Conservation (phyloP, 2,888 invertebrate genomes). For the Amphipyra berbera region DNA sequence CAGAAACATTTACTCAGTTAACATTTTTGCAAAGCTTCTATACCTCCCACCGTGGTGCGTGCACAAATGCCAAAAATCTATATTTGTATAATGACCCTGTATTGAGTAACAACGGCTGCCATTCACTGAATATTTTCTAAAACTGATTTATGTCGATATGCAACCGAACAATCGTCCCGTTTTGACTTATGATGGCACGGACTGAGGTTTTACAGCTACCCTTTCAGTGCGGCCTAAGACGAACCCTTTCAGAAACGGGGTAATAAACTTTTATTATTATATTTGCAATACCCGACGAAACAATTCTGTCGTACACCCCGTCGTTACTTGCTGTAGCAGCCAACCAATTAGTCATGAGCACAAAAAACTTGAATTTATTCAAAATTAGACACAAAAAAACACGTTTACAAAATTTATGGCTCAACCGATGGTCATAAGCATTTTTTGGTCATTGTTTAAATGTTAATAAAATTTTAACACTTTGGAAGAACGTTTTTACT, state of each 20-base stretch:
- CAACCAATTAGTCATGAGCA: constrained; percentile 84
- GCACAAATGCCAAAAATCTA: constrained; percentile 87
- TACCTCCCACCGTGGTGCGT: constrained; percentile 88
- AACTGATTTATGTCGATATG: constrained; percentile 87
- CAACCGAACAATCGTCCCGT: constrained; percentile 84
- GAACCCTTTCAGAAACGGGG: constrained; percentile 88
- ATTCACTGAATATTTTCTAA: constrained; percentile 80
- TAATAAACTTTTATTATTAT: constrained; percentile 89
- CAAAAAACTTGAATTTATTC: constrained; percentile 78
- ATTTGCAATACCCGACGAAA: constrained; percentile 85
- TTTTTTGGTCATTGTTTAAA: constrained; percentile 80
- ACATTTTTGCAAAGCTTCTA: constrained; percentile 76
- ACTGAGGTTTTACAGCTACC: constrained; percentile 81
- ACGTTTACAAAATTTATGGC: constrained; percentile 82
- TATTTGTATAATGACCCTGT: constrained; percentile 89
- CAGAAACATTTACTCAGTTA: constrained; percentile 72
- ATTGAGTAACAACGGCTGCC: constrained; percentile 83
- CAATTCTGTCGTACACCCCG: constrained; percentile 81
- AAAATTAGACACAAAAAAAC: constrained; percentile 79
- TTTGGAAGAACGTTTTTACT: constrained; percentile 77
- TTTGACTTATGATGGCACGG: constrained; percentile 83
- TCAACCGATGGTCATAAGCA: constrained; percentile 73
- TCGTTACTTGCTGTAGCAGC: constrained; percentile 73
- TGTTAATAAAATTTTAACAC: constrained; percentile 85
- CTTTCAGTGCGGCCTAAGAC: constrained; percentile 80